These are phyloP conservation scores for Odontomyia ornata DNA, from an alignment of 2,888 invertebrate species.

Conservation along the genomic window DNA sequence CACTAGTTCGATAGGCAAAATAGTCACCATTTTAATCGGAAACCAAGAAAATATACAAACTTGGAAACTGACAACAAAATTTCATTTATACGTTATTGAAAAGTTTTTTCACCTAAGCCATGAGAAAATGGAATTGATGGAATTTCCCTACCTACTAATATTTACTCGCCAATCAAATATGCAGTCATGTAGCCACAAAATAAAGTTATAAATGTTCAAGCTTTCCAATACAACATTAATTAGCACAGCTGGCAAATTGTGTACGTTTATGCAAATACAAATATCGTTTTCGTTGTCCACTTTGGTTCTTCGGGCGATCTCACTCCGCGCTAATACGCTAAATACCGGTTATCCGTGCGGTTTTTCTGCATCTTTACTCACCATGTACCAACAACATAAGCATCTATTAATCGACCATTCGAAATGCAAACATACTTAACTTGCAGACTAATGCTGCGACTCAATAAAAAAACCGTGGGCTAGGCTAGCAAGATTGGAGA, in stretches of 20 bases:
- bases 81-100: too few relatives aligned
- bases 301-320: neutral
- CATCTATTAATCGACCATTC: too few relatives aligned
- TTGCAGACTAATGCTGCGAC: neutral
- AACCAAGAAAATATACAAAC: too few relatives aligned
- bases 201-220: neutral
- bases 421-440: too few relatives aligned
- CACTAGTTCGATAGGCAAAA: too few relatives aligned
- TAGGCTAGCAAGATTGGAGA: neutral
- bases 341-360: neutral
- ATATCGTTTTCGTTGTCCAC: neutral
- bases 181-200: neutral
- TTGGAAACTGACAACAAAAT: too few relatives aligned
- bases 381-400: too few relatives aligned
- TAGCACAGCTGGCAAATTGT: slow-evolving; percentile 15
- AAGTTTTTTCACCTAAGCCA: too few relatives aligned
- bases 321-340: neutral
- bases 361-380: too few relatives aligned
- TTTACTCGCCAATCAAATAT: neutral
- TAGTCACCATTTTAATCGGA: too few relatives aligned
- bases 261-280: slow-evolving; percentile 8
- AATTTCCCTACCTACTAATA: too few relatives aligned
- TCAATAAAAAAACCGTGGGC: neutral
- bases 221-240: neutral
- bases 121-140: too few relatives aligned